Percentiles rank a stretch among this genome's conserved stretches.
These are phyloP conservation scores for Pteronotus mesoamericanus DNA, from an alignment of 2,797 vertebrate genomes.

Conservation along the genomic window DNA sequence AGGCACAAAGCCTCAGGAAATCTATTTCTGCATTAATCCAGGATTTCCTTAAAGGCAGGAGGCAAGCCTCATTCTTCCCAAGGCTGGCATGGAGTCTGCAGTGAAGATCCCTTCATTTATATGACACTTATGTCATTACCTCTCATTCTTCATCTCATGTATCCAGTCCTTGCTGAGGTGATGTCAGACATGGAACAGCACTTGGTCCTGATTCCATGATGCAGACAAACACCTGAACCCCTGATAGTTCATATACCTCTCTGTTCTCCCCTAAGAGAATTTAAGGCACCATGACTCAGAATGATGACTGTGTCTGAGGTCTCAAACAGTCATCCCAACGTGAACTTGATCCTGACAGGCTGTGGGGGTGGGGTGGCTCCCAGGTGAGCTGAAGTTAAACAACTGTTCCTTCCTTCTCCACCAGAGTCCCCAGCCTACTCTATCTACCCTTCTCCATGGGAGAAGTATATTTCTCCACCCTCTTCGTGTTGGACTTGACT, in stretches of 20 bases:
- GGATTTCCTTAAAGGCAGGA: neutral
- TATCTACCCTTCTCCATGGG: neutral
- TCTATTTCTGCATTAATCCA: neutral
- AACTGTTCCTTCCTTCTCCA: no score
- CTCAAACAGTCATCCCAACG: neutral
- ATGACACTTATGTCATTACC: neutral
- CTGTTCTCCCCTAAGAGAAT: neutral
- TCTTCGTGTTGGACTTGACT: neutral
- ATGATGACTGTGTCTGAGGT: neutral
- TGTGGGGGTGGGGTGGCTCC: no score
- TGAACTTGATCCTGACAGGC: neutral
- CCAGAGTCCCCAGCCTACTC: neutral
- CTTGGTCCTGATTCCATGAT: neutral
- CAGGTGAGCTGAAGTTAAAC: neutral
- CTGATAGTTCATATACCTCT: neutral
- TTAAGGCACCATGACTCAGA: neutral
- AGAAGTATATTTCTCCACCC: neutral
- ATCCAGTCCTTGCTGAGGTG: neutral
- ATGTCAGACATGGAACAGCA: neutral
- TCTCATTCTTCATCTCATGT: neutral
- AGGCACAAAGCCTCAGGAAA: neutral
- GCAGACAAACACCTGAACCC: neutral
- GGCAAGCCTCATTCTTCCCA: neutral
- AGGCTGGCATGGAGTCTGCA: neutral
- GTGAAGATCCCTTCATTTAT: neutral